Evolutionary conservation across 2,113 vertebrate species (phyloP).

Genomic region (Rhabdomys dilectus): DNA sequence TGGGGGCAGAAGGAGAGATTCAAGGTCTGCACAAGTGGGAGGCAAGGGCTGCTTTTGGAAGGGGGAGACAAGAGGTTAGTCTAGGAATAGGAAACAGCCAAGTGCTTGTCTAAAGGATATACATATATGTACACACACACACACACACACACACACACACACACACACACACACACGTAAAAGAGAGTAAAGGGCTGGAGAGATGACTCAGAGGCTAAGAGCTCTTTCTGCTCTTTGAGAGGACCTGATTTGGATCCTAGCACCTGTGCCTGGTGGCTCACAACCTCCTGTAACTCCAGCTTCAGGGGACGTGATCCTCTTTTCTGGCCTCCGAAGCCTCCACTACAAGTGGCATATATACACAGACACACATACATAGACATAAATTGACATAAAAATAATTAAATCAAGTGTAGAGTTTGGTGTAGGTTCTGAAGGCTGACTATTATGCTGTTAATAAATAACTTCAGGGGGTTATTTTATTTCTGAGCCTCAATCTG

Average conservation of each 20-base stretch:
- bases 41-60: not conserved
- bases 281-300: not conserved
- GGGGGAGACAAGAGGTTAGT: not conserved
- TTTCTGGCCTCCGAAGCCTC: not conserved
- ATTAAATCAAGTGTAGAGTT: not conserved
- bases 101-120: not conserved
- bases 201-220: not conserved
- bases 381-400: not conserved
- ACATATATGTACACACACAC: not conserved
- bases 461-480: not conserved
- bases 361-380: not conserved
- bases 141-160: not conserved
- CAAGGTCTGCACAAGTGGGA: not conserved
- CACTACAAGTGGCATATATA: not conserved
- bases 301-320: not conserved
- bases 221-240: not conserved
- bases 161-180: not conserved
- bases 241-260: not conserved
- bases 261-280: not conserved
- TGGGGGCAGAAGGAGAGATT: not conserved
- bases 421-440: not conserved
- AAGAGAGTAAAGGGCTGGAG: not conserved
- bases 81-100: not conserved
- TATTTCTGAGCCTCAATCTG: not conserved
- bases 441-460: not conserved